These are phyloP conservation scores for Cladorhizidae sp. DNA, from an alignment of 37 sponge, comb jelly and placozoan species.

Conservation along the genomic window DNA sequence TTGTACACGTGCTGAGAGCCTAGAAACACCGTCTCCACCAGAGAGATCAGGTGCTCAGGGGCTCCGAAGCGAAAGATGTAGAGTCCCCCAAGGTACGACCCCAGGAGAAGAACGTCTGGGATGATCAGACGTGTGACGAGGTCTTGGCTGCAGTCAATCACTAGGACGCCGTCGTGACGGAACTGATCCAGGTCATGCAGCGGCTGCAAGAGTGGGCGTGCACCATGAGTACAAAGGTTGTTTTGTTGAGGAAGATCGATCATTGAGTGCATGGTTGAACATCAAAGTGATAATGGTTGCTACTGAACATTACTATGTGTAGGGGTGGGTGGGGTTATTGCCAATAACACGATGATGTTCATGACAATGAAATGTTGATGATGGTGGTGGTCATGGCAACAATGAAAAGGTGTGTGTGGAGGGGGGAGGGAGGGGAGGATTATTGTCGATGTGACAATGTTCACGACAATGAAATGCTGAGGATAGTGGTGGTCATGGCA, in stretches of 20 bases:
- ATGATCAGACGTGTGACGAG: constrained; percentile 15
- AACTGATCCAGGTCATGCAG: neutral
- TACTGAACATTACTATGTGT: no score
- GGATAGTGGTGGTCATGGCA: no score
- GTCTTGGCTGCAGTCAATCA: constrained; percentile 25
- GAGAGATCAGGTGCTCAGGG: constrained; percentile 52
- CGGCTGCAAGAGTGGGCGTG: neutral
- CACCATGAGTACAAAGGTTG: neutral
- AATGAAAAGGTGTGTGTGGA: no score
- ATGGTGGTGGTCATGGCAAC: no score
- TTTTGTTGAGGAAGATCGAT: constrained; percentile 6
- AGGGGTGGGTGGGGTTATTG: no score
- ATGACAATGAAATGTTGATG: no score
- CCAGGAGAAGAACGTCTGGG: constrained; percentile 62
- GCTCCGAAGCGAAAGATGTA: constrained; percentile 67
- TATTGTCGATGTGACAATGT: no score
- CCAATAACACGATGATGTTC: no score
- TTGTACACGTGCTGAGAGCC: constrained; percentile 16
- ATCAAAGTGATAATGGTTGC: no score
- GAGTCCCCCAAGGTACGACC: constrained; percentile 66
- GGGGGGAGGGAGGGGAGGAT: no score
- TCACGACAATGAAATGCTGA: constrained; percentile 24
- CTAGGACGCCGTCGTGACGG: neutral
- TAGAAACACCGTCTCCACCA: constrained; percentile 58
- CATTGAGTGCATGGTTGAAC: no score